Base-by-base conservation (phyloP, 1,140 invertebrate genomes). In the Stenopsyche tienmushanensis region DNA sequence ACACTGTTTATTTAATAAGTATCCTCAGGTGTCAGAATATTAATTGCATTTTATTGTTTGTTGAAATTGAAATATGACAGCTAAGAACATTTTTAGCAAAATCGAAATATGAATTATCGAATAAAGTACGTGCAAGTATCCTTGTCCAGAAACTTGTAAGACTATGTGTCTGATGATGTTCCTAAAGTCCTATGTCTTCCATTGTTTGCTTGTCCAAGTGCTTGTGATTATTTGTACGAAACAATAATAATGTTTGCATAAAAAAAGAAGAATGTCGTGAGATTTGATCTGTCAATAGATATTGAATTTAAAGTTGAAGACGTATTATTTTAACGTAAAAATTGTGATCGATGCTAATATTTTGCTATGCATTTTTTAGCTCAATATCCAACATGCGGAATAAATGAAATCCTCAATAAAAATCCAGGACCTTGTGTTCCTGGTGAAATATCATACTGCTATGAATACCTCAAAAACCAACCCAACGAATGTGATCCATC, bases 221-320 rank as follows among this genome's bases (percentile, higher is more conserved):
- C 44, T 45, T 60, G 21, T 69, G 67, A n/a, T n/a, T n/a, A n/a
- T n/a, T 49, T 25, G 63, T 69, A 17, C 55, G 67, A 13, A 26
- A 69, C 18, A 42, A 57, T 10, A 52, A 57, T 24, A 52, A 58
- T 24, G 39, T 45, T 34, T 67, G 65, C 29, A 54, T 67, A 18
- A 39, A 25, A 24, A 44, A 24, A 21, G 60, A 57, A 50, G 53
- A 55, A 13, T 67, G 65, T 63, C 59, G 65, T 67, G 24, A 57
- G 59, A 47, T 26, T 24, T 15, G 8, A 52, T 18, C 3, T 47
- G 13, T 5, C 29, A 34, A 34, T 34, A 34, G 8, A 45, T 9
- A 45, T 45, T 17, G 17, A 39, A 39, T 8, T 39, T 39, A 8
- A 13, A 39, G 29, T 39, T 18, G 7, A 8, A 47, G 8, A 8